Evolutionary conservation across 2,113 vertebrate genomes (phyloP).

Genomic region (Scartelaos histophorus): DNA sequence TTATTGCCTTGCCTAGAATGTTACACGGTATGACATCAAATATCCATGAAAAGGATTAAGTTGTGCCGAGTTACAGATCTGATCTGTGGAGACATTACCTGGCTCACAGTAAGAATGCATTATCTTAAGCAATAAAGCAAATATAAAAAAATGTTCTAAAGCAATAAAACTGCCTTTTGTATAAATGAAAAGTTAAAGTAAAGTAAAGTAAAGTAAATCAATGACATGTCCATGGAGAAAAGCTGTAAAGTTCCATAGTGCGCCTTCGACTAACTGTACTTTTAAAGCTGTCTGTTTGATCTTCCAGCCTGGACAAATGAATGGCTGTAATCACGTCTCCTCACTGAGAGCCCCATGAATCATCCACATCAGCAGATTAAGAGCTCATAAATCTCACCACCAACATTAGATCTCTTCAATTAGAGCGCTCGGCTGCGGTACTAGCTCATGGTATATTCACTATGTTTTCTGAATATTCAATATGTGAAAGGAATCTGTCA

Average conservation of each 20-base stretch:
- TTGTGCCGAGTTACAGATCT: no score
- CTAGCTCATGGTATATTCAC: constrained; percentile 10
- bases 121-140: no score
- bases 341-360: constrained; percentile 3
- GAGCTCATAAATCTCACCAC: constrained; percentile 9
- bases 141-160: no score
- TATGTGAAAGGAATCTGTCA: constrained; percentile 3
- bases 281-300: not conserved
- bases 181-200: no score
- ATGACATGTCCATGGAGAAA: no score
- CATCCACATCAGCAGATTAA: constrained; percentile 9
- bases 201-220: no score
- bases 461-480: constrained; percentile 6
- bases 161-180: no score
- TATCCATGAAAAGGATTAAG: no score
- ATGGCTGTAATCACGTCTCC: constrained; percentile 3
- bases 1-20: no score
- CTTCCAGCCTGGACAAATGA: constrained; percentile 12
- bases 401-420: constrained; percentile 6
- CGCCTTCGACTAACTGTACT: not conserved
- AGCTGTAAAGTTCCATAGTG: not conserved
- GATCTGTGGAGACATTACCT: no score
- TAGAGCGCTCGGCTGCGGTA: constrained; percentile 1
- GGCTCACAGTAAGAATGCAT: no score
- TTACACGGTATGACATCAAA: no score